Conservation (phyloP, 2,797 vertebrate species). For the Myotis pilosus region DNA sequence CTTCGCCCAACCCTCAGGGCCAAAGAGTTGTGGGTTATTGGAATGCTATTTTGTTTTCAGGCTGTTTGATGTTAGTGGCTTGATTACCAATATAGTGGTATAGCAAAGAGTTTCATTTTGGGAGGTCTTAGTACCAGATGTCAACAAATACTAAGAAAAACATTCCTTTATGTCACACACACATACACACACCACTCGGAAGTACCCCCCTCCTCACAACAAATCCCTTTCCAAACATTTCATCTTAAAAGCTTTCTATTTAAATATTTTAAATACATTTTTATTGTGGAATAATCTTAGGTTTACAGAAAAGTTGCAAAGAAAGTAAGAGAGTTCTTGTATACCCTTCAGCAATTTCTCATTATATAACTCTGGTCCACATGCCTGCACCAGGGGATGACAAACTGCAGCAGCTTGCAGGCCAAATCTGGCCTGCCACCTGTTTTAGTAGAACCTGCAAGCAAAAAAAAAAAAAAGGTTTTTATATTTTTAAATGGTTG, state of each 20-base stretch:
- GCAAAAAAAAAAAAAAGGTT: background rate
- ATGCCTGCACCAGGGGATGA: background rate
- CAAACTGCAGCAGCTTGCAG: background rate
- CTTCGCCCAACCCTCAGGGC: background rate
- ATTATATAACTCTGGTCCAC: background rate
- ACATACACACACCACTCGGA: background rate
- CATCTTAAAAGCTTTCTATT: background rate
- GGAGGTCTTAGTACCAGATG: constrained; percentile 55
- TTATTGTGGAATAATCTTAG: constrained; percentile 35
- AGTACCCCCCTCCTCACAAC: background rate
- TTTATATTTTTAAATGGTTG: background rate
- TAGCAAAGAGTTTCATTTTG: constrained; percentile 52
- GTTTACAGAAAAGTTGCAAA: constrained; percentile 29
- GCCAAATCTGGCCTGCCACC: background rate
- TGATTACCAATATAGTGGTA: constrained; percentile 48
- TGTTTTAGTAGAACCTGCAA: background rate
- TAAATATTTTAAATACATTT: constrained; percentile 31
- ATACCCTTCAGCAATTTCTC: background rate
- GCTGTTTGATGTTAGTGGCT: constrained; percentile 47
- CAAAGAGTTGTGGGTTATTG: constrained; percentile 39
- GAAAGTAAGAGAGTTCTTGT: background rate
- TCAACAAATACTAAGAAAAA: constrained; percentile 47
- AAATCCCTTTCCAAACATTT: constrained; percentile 30
- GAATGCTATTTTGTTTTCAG: constrained; percentile 56
- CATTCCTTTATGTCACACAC: background rate